phyloP scores from a whole-genome alignment of 2,888 invertebrate species.

The Pyrrhia umbra region DNA sequence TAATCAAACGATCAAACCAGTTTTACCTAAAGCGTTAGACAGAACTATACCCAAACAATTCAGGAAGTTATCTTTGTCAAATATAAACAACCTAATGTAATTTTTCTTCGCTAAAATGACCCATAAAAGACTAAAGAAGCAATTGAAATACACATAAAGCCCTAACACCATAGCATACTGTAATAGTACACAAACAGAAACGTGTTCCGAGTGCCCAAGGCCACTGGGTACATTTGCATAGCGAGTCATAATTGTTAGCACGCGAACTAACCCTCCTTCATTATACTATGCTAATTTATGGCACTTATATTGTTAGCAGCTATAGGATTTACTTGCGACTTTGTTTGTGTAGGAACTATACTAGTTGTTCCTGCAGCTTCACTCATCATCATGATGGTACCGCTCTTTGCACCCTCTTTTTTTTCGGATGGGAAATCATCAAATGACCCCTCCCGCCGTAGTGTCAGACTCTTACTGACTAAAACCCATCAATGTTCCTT shows the following conservation, averaged over 20 bases:
- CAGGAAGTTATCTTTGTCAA: too few relatives aligned
- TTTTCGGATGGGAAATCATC: too few relatives aligned
- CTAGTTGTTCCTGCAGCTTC: background rate
- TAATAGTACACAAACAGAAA: constrained; percentile 14
- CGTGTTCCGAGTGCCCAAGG: constrained; percentile 40
- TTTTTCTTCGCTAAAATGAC: constrained; percentile 11
- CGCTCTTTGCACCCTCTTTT: too few relatives aligned
- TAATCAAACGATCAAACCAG: too few relatives aligned
- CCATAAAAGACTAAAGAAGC: constrained; percentile 20
- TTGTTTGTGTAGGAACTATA: constrained; percentile 12
- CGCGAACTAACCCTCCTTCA: constrained; percentile 55
- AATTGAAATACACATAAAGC: constrained; percentile 16
- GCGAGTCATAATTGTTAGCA: constrained; percentile 54
- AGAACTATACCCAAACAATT: too few relatives aligned
- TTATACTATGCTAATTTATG: constrained; percentile 43
- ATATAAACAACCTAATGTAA: too few relatives aligned
- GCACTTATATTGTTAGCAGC: constrained; percentile 23
- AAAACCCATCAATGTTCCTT: too few relatives aligned
- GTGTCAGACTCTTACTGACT: too few relatives aligned
- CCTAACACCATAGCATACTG: background rate
- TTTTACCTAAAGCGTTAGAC: too few relatives aligned
- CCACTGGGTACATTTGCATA: constrained; percentile 52
- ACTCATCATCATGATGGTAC: too few relatives aligned
- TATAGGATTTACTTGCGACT: constrained; percentile 15
- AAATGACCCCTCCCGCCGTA: too few relatives aligned